Percentiles rank a stretch among this genome's conserved stretches.
These are phyloP conservation scores for Corvus moneduloides DNA, from an alignment of 2,113 vertebrate species.

Conservation along the genomic window DNA sequence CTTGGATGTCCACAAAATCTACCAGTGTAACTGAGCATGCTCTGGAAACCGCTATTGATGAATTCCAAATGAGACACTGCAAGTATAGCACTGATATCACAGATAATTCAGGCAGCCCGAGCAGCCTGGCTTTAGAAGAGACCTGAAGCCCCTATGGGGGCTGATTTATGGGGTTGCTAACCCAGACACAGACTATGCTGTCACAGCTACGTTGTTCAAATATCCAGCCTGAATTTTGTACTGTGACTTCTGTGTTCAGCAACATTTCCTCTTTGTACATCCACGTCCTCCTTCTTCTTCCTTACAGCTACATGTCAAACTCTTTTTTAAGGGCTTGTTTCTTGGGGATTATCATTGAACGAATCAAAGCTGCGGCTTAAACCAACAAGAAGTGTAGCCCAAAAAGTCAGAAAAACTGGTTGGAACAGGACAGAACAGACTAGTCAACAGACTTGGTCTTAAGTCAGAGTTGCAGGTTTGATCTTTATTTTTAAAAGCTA, in stretches of 20 bases:
- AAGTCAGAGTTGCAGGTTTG: neutral
- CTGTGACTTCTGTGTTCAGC: neutral
- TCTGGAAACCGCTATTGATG: neutral
- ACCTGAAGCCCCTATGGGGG: too few relatives aligned
- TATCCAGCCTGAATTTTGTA: neutral
- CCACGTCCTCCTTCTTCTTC: neutral
- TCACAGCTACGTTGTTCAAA: fast-evolving
- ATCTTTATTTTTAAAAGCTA: neutral
- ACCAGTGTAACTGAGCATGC: too few relatives aligned
- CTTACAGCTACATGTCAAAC: neutral
- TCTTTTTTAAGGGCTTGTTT: neutral
- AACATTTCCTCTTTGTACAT: neutral
- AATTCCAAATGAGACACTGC: neutral
- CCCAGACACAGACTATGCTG: neutral
- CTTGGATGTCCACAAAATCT: neutral
- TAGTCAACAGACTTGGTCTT: neutral
- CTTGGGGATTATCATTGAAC: neutral
- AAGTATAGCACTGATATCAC: neutral
- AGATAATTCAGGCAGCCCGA: neutral
- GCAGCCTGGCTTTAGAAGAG: neutral
- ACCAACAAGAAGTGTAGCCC: neutral
- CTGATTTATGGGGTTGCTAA: neutral
- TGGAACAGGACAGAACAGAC: neutral
- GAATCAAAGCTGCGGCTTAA: neutral
- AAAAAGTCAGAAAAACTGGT: neutral